A percentile compares a stretch with the other conserved stretches of the same genome.
Evolutionary conservation across 23 tunicate genomes (phyloP).

Genomic region (Ascidia mentula): DNA sequence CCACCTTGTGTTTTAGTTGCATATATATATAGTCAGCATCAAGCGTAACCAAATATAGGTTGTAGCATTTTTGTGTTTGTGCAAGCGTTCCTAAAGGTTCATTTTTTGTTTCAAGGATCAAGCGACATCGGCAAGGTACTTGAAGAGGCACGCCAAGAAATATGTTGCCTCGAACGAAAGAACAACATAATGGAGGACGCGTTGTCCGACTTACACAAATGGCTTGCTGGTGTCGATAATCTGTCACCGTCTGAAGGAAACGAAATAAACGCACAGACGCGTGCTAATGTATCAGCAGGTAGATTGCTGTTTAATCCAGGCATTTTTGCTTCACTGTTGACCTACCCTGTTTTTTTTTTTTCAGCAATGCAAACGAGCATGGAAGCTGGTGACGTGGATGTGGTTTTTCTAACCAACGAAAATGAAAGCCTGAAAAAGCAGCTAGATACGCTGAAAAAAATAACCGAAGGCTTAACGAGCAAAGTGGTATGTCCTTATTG

Average conservation of each 20-base stretch:
- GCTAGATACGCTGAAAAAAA: neutral
- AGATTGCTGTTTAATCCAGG: neutral
- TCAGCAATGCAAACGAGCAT: neutral
- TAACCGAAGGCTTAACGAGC: neutral
- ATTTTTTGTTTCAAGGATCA: too few relatives aligned
- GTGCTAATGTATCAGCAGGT: conserved; percentile 6
- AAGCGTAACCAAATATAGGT: neutral
- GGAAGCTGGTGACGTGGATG: neutral
- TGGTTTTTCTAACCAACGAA: neutral
- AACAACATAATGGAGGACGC: conserved; percentile 14
- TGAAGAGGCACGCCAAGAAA: conserved; percentile 12
- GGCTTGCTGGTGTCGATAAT: conserved; percentile 4
- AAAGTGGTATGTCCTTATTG: too few relatives aligned
- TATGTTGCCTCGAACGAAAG: conserved; percentile 19
- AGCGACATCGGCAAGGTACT: neutral
- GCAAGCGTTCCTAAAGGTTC: too few relatives aligned
- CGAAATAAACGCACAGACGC: neutral
- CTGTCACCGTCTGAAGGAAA: neutral
- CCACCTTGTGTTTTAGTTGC: neutral
- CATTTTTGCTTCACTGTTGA: neutral
- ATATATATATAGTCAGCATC: neutral
- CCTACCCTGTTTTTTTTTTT: neutral
- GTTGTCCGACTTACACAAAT: conserved; percentile 4
- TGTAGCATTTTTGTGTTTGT: neutral
- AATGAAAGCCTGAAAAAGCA: neutral